A percentile compares a stretch with the other conserved stretches of the same genome.
Evolutionary conservation across 2,113 vertebrate species (phyloP).

Genomic region (Cyprinodon brontotheroides): DNA sequence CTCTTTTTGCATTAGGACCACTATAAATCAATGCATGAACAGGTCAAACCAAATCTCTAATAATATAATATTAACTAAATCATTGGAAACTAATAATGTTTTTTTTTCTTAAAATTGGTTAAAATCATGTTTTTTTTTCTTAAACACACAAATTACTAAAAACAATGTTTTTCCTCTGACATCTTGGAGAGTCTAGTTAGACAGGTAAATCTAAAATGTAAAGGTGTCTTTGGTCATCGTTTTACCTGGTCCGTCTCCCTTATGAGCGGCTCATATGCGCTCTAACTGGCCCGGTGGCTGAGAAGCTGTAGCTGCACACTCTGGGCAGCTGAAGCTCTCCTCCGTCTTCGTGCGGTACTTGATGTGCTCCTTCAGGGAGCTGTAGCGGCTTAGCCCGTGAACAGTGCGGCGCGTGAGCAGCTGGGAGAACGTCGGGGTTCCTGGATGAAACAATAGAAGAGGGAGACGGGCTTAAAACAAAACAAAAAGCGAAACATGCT

Average conservation of each 20-base stretch:
- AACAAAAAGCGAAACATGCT: neutral
- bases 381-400: constrained; percentile 96
- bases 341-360: constrained; percentile 98
- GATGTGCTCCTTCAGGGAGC: constrained; percentile 98
- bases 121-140: neutral
- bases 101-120: neutral
- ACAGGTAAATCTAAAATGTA: neutral
- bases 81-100: too few relatives aligned
- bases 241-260: constrained; percentile 88
- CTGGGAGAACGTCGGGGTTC: constrained; percentile 98
- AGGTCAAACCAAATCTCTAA: neutral
- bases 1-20: too few relatives aligned
- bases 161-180: neutral
- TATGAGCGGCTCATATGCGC: constrained; percentile 97
- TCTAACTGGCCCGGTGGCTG: constrained; percentile 96
- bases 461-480: constrained; percentile 1
- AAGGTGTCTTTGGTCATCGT: neutral
- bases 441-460: constrained; percentile 61
- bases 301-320: constrained; percentile 98
- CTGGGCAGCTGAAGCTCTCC: constrained; percentile 95
- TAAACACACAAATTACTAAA: neutral
- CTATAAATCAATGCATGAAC: neutral
- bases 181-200: neutral
- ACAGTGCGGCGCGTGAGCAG: constrained; percentile 96
- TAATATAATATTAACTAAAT: neutral